A percentile compares a stretch with the other conserved stretches of the same genome.
These are phyloP conservation scores for Opisthograptis luteolata DNA, from an alignment of 2,888 invertebrate species.

Conservation along the genomic window DNA sequence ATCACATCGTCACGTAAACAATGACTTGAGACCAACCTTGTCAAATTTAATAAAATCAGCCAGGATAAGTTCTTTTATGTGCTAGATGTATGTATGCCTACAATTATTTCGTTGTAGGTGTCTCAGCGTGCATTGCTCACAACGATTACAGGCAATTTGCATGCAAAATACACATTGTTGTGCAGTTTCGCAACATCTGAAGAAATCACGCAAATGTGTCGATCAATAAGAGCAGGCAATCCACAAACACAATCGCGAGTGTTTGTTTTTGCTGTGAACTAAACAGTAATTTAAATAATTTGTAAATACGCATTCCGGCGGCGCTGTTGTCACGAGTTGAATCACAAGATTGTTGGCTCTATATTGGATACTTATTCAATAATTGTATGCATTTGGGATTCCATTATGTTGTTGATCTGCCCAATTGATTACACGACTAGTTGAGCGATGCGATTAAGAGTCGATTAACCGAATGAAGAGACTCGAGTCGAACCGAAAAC, in stretches of 20 bases:
- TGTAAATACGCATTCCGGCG: constrained; percentile 25
- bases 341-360: constrained; percentile 16
- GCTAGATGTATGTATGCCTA: constrained; percentile 24
- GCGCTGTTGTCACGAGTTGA: constrained; percentile 7
- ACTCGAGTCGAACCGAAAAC: no score
- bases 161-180: constrained; percentile 63
- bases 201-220: constrained; percentile 43
- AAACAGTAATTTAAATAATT: constrained; percentile 32
- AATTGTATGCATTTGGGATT: constrained; percentile 8
- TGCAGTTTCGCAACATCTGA: constrained; percentile 52
- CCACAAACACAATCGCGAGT: constrained; percentile 27
- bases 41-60: no score
- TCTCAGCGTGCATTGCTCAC: constrained; percentile 47
- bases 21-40: no score
- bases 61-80: no score
- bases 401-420: background rate
- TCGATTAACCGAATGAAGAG: no score
- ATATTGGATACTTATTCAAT: constrained; percentile 20
- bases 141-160: constrained; percentile 53
- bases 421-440: background rate
- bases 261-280: constrained; percentile 41
- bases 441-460: no score
- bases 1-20: no score
- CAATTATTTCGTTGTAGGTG: constrained; percentile 46
- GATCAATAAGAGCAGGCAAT: constrained; percentile 41